Base-by-base conservation (phyloP, 2,113 vertebrate species). In the Pimephales promelas region DNA sequence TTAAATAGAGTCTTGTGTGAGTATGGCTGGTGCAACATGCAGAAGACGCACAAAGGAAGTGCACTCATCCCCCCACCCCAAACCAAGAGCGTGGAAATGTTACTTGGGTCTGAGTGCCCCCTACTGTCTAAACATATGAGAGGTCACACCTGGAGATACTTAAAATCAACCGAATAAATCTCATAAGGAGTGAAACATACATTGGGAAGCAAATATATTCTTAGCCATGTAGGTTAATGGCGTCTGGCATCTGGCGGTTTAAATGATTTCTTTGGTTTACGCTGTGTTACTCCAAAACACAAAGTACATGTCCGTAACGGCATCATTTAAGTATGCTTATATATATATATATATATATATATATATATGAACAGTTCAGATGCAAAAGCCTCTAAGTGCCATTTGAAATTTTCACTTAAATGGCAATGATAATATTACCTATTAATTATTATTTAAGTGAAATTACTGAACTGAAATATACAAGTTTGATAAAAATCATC, bases 51-150 rank as follows among this genome's bases (percentile, higher is more conserved):
- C 84, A 73, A 84, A 87, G 83, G 56, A 84, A 87, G 85, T 75
- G 34, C 81, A 26, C 68, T 34, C 86, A 34, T 85, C 83, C 74
- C 72, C 84, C 61, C 77, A 31, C 83, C 78, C 62, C 54, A 89
- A 81, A 89, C 56, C 52, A 47, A 2, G 22, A 28, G 43, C 61
- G 66, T 68, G 68, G 57, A 82, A 28, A 40, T 22, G 87, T 91
- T 90, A 85, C 90, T 86, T 89, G 90, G 93, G 90, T 90, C 89
- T 92, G 92, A 95, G 92, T 93, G 94, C 92, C 94, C 94, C 92
- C 94, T 94, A 91, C 90, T 94, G 94, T 85, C 70, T 20, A 52
- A 47, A 57, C 14, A 77, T 56, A 83, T 61, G 70, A 61, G 62
- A 81, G 36, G 66, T 56, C 36, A 77, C 74, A 43, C 72, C 80